Base-by-base conservation (phyloP, 2,888 invertebrate genomes). In the Limnephilus rhombicus region DNA sequence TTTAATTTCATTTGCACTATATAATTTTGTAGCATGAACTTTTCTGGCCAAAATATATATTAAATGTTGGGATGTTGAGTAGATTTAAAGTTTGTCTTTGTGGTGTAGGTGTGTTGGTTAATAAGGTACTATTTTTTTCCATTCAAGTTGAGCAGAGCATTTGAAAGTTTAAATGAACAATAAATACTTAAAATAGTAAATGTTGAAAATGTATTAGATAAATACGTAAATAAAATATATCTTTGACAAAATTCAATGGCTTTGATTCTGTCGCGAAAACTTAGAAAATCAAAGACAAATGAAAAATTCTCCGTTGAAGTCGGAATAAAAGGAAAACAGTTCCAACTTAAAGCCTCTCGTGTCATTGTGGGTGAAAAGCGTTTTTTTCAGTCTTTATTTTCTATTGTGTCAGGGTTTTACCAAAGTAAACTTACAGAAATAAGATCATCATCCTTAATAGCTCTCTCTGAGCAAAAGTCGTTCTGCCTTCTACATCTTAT, bases 361-460 rank as follows among this genome's bases (percentile, higher is more conserved):
- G 68, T 68, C 68, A 68, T n/a, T 68, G 68, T 68, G 68, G 24
- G n/a, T n/a, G 68, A 68, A 68, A n/a, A n/a, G 68, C 24, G 24
- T 68, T 68, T 68, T 53, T 68, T 68, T 68, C 24, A 68, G 68
- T n/a, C 68, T 68, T 68, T 68, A 68, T 68, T 68, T 68, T 68
- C 68, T 68, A 68, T 68, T 68, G 68, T 68, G 68, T 68, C 68
- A 68, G 68, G 68, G 68, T 68, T 68, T 68, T 68, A 68, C 68
- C 9, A 68, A 83, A 83, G 37, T 37, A 83, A 83, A 83, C 37
- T 24, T 37, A 83, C 83, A 83, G 83, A 83, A 83, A 83, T 83
- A 83, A 83, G 31, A 83, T 83, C 83, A 83, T 83, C 83, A 83
- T 37, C 83, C 41, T 37, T 41, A 24, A 34, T 41, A 34, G 83